Evolutionary conservation across 2,888 invertebrate species (phyloP).

Genomic region (Alloscopus bannaensis): DNA sequence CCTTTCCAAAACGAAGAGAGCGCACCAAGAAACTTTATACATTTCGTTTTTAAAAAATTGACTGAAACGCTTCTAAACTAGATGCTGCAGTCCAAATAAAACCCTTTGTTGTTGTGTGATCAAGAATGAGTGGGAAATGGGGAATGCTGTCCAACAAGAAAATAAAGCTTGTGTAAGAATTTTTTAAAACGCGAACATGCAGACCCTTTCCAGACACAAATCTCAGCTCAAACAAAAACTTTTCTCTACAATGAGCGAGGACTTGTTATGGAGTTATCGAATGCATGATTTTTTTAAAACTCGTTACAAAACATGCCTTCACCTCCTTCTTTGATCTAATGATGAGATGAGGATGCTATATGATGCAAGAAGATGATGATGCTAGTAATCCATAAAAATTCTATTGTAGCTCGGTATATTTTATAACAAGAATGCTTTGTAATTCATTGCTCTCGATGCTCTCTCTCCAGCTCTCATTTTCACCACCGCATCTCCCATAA

Average conservation of each 20-base stretch:
- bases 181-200: slow-evolving; percentile 15
- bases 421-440: slow-evolving; percentile 28
- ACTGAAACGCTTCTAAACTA: slow-evolving; percentile 16
- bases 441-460: slow-evolving; percentile 60
- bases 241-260: neutral
- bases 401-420: slow-evolving; percentile 26
- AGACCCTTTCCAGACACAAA: slow-evolving; percentile 56
- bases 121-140: slow-evolving; percentile 53
- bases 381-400: slow-evolving; percentile 43
- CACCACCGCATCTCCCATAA: slow-evolving; percentile 13
- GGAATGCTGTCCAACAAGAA: slow-evolving; percentile 54
- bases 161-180: slow-evolving; percentile 35
- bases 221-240: slow-evolving; percentile 55
- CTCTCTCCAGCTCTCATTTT: slow-evolving; percentile 51
- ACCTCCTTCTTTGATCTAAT: slow-evolving; percentile 38
- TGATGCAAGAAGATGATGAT: slow-evolving; percentile 31
- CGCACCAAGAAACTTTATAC: neutral
- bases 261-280: slow-evolving; percentile 6
- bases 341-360: slow-evolving; percentile 26
- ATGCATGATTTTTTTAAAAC: slow-evolving; percentile 18
- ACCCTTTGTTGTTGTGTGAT: slow-evolving; percentile 22
- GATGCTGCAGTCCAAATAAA: slow-evolving; percentile 20
- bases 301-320: slow-evolving; percentile 24
- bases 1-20: neutral
- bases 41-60: no score